Evolutionary conservation across 1,140 invertebrate genomes (phyloP), one percentile per base, ranked within the genome.

Genomic region (Dendroctonus ponderosae): DNA sequence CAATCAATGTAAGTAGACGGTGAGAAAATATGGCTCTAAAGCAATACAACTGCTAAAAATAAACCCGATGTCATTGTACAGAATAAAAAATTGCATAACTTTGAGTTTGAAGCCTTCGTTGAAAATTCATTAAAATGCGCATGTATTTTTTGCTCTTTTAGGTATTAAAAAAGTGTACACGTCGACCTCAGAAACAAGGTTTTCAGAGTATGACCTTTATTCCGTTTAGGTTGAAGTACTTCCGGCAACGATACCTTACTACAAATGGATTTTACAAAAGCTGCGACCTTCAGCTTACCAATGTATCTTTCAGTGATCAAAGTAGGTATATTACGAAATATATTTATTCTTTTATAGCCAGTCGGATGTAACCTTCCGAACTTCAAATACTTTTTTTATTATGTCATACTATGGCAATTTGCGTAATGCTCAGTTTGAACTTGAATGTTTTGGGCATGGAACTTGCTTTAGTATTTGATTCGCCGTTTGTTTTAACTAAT

Each of bases 241-340:
- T 67, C 65, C 65, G 57, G 65, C 53, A 67, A 67, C 65, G 54
- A 66, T 66, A 59, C 54, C 56, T 59, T 59, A 66, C 63, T 59
- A 61, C 57, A 67, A 67, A 67, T 67, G 57, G 65, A 58, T 67
- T 67, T 67, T 67, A 67, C 65, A 50, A 67, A 66, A 67, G 11
- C 14, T 6, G 14, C 50, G 41, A 14, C 65, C 65, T 67, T 67
- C 56, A 42, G 65, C 2, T 64, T 39, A 67, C 42, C 12, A 39
- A 41, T 54, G 43, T 67, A 67, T 67, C 50, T 44, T 12, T 53
- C 65, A 66, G 14, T 60, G 54, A 66, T 58, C 64, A 59, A 59
- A 43, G 15, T 26, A 26, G 26, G 26, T 66, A 37, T 57, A 49
- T 66, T 66, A 66, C 54, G 48, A 66, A 66, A 66, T 59, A 7